These are phyloP conservation scores for Drosophila nr. perissopoda DNA, from an alignment of 2,888 invertebrate species.

Conservation along the genomic window DNA sequence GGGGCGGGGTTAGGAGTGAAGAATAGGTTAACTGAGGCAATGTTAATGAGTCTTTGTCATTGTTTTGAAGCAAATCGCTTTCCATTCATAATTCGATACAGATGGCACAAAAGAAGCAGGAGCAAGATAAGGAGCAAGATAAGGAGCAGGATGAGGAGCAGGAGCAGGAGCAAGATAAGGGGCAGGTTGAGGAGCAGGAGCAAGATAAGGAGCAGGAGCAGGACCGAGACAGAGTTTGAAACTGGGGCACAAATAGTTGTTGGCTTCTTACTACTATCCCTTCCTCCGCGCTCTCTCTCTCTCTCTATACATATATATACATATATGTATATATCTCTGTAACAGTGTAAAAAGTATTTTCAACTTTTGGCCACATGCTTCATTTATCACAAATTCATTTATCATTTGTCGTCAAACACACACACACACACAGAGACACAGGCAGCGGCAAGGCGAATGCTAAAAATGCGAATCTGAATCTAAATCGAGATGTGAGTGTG, in stretches of 20 bases:
- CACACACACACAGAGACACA: constrained; percentile 2
- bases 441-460: constrained; percentile 51
- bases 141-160: constrained; percentile 5
- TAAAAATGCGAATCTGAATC: constrained; percentile 50
- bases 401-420: constrained; percentile 74
- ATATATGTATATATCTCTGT: background rate
- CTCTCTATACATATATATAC: background rate
- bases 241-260: constrained; percentile 43
- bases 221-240: background rate
- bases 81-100: constrained; percentile 69
- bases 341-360: constrained; percentile 71
- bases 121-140: constrained; percentile 10
- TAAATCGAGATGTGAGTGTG: constrained; percentile 39
- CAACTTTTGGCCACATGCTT: constrained; percentile 81
- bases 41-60: constrained; percentile 63
- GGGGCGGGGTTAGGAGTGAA: background rate
- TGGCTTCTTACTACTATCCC: constrained; percentile 19
- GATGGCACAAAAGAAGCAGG: constrained; percentile 44
- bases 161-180: background rate
- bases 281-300: background rate
- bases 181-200: constrained; percentile 3
- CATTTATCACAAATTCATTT: constrained; percentile 82
- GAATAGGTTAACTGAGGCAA: constrained; percentile 27
- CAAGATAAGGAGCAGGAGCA: constrained; percentile 1
- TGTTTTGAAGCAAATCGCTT: constrained; percentile 44